Evolutionary conservation across 2,888 invertebrate species (phyloP), one percentile per base, ranked within the genome.

Genomic region (Megamerina dolium): DNA sequence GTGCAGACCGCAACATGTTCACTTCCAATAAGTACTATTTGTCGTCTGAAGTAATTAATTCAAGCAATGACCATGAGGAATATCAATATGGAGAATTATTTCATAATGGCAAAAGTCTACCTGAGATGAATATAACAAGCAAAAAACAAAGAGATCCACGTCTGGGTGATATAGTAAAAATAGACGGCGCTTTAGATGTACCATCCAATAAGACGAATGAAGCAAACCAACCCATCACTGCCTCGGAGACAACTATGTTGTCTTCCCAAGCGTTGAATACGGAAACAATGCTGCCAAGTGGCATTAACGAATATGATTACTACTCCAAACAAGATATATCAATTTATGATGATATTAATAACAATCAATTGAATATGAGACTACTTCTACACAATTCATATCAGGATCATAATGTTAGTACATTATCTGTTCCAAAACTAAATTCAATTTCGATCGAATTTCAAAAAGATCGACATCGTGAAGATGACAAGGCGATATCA

Each of bases 331-430:
- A 64, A 47, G 70, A 68, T 55, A 66, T 67, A 63, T 70, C 70
- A 45, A 60, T 66, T 37, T 70, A 69, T 46, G 69, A 68, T 55
- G 70, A 69, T 57, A 68, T 70, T 52, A 70, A 62, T 52, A 63
- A 69, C 52, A 70, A 70, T 63, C 68, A 66, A 58, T 61, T 69
- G 55, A 70, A 69, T 55, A 57, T 68, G 56, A 62, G 63, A 51
- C 62, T 59, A 48, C 57, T 61, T 46, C 58, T 50, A 50, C 57
- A 59, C 41, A 56, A 54, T 52, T 65, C 66, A 67, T 68, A 67
- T 66, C 67, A 67, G 43, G 45, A 39, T 41, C 51, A 48, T 8
- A 39, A 41, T 20, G 19, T 20, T n/a, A 27, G 45, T 34, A 21
- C 36, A 29, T 27, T 39, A 29, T 20, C 34, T 30, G 33, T 30